These are phyloP conservation scores for Platanista minor DNA, from an alignment of 2,113 vertebrate species.

Conservation along the genomic window DNA sequence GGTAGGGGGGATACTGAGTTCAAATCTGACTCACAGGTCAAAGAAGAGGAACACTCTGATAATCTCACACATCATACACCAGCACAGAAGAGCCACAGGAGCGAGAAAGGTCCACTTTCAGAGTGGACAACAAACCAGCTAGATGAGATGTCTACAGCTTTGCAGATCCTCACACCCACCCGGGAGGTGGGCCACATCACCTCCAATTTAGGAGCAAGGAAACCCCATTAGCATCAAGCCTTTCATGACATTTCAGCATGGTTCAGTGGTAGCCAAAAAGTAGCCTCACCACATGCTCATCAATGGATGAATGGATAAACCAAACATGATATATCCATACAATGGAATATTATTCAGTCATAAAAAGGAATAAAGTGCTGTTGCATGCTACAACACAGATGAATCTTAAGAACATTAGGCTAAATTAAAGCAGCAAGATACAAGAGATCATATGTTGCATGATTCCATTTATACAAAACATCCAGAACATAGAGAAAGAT, in stretches of 20 bases:
- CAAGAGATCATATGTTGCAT: rapidly evolving
- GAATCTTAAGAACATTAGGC: not conserved
- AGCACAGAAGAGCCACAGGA: not conserved
- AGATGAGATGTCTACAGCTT: not conserved
- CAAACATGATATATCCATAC: not conserved
- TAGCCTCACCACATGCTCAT: not conserved
- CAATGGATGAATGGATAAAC: not conserved
- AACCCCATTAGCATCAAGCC: not conserved
- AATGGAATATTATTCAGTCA: not conserved
- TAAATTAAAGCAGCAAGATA: not conserved
- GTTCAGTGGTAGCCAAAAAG: not conserved
- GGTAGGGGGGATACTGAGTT: not conserved
- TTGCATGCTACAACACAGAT: not conserved
- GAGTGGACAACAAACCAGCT: not conserved
- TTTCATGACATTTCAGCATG: not conserved
- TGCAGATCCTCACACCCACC: not conserved
- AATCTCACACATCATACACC: not conserved
- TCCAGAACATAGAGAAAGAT: not conserved
- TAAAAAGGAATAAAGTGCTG: not conserved
- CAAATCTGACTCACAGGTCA: not conserved
- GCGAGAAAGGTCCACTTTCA: not conserved
- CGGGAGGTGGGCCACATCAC: not conserved
- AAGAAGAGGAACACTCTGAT: not conserved
- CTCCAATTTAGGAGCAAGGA: not conserved
- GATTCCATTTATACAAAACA: not conserved